These are phyloP conservation scores for Nipponacmea schrenckii DNA, from an alignment of 2,888 invertebrate species.

Conservation along the genomic window DNA sequence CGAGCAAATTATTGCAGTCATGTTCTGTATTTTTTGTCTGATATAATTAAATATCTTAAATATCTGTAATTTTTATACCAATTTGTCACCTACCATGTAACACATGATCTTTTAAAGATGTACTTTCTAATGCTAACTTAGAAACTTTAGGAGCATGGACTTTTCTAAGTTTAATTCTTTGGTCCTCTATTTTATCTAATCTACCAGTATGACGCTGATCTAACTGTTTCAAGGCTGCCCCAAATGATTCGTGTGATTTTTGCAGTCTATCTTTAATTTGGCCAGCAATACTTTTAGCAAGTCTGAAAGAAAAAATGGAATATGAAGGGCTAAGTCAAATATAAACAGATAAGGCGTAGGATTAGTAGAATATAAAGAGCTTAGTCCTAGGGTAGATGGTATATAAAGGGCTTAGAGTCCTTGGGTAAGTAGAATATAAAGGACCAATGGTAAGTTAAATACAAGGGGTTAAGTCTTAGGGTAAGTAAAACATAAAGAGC, in stretches of 20 bases:
- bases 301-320: conserved; percentile 64
- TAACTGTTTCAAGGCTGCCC: conserved; percentile 78
- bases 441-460: too few relatives aligned
- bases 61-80: too few relatives aligned
- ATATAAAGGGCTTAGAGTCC: too few relatives aligned
- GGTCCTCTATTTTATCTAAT: conserved; percentile 83
- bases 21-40: too few relatives aligned
- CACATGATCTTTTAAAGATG: conserved; percentile 82
- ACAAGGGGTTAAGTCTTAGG: too few relatives aligned
- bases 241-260: conserved; percentile 82
- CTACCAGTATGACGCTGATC: conserved; percentile 77
- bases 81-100: conserved; percentile 73
- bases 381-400: too few relatives aligned
- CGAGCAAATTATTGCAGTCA: too few relatives aligned
- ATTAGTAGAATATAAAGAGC: too few relatives aligned
- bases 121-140: conserved; percentile 83
- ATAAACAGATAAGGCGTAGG: not conserved
- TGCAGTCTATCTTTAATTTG: conserved; percentile 82
- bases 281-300: conserved; percentile 79
- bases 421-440: too few relatives aligned
- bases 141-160: conserved; percentile 84
- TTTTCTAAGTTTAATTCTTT: conserved; percentile 74
- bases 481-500: too few relatives aligned
- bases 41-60: too few relatives aligned
- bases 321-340: not conserved